Percentiles rank a stretch among this genome's conserved stretches.
Evolutionary conservation across 1,140 invertebrate genomes (phyloP).

Genomic region (Drosophila athabasca): DNA sequence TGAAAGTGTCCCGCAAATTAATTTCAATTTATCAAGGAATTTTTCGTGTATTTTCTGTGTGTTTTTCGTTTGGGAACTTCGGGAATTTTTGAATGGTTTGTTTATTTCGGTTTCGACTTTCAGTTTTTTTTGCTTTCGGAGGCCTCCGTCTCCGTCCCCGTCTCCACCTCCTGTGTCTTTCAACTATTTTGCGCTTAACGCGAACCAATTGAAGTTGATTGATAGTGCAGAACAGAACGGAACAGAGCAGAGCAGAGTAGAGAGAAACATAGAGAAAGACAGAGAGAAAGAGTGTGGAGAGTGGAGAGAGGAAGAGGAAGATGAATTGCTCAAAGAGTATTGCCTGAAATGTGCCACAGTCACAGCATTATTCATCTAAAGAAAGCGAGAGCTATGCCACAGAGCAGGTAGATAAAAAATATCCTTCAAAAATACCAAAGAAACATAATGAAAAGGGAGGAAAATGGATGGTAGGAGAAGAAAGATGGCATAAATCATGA

Average conservation of each 20-base stretch:
- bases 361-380: conserved; percentile 16
- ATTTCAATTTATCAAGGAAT: conserved; percentile 74
- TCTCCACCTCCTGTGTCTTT: conserved; percentile 6
- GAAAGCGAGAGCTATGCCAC: background rate
- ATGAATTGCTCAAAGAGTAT: conserved; percentile 13
- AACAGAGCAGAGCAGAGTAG: too few species aligned
- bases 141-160: background rate
- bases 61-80: conserved; percentile 51
- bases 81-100: conserved; percentile 36
- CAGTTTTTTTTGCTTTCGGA: conserved; percentile 1
- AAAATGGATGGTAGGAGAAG: too few species aligned
- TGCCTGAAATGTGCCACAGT: too few species aligned
- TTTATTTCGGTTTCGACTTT: conserved; percentile 47
- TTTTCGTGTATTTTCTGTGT: conserved; percentile 54
- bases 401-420: too few species aligned
- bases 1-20: conserved; percentile 79
- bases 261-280: too few species aligned
- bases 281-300: background rate
- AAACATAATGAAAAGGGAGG: too few species aligned
- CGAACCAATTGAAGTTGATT: conserved; percentile 77
- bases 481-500: too few species aligned
- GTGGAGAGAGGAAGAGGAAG: background rate
- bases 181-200: conserved; percentile 77
- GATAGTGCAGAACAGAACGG: conserved; percentile 39
- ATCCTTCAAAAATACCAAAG: too few species aligned